These are phyloP conservation scores for Glandiceps talaboti DNA, from an alignment of 53 echinoderm and acorn worm species.

Conservation along the genomic window DNA sequence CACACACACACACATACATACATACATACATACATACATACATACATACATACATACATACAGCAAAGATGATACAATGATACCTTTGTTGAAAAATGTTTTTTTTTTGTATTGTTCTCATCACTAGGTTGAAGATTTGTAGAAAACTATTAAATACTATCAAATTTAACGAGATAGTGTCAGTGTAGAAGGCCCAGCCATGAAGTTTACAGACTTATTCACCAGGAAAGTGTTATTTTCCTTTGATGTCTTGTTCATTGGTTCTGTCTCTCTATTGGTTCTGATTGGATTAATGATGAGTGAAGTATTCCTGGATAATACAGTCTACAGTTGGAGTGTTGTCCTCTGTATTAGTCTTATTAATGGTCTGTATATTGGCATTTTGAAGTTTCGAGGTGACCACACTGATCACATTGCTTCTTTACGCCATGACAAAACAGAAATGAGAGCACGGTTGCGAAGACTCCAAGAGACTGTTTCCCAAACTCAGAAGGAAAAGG, in stretches of 20 bases:
- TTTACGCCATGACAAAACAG: not conserved
- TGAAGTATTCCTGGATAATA: not conserved
- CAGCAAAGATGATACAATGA: no score
- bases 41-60: no score
- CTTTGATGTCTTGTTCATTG: not conserved
- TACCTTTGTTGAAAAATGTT: no score
- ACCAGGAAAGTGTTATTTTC: not conserved
- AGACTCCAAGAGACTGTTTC: not conserved
- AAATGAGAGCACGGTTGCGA: not conserved
- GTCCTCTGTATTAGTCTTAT: not conserved
- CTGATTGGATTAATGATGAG: not conserved
- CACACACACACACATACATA: no score
- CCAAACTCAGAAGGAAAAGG: not conserved
- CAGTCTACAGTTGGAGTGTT: not conserved
- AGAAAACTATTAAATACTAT: no score
- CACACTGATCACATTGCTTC: not conserved
- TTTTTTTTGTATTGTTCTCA: no score
- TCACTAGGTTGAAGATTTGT: not conserved
- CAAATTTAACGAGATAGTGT: not conserved
- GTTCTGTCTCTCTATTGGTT: no score
- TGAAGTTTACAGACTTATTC: not conserved
- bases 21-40: no score
- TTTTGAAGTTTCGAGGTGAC: not conserved
- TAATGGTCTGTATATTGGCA: not conserved
- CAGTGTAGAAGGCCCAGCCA: not conserved